A percentile compares a stretch with the other conserved stretches of the same genome.
Conservation (phyloP, 2,797 vertebrate species). For the Eulemur albifrons region DNA sequence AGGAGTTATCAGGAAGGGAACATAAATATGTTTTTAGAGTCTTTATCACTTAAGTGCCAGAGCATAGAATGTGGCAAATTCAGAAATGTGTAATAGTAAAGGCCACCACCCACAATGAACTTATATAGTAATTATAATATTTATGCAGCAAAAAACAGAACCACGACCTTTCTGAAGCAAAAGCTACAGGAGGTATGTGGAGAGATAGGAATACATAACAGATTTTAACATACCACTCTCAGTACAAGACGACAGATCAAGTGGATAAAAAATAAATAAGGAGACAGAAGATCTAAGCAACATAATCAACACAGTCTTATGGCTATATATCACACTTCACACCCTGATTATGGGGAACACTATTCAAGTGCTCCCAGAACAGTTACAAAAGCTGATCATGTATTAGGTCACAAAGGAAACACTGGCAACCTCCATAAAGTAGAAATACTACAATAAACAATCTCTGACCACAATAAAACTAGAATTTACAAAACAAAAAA, state of each 20-base stretch:
- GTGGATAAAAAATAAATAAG: not conserved
- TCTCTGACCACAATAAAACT: not conserved
- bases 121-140: not conserved
- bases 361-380: not conserved
- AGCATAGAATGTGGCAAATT: not conserved
- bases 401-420: not conserved
- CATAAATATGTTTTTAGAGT: not conserved
- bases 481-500: not conserved
- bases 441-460: not conserved
- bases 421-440: not conserved
- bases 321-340: not conserved
- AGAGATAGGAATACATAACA: not conserved
- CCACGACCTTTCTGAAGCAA: not conserved
- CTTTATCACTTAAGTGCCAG: constrained; percentile 8
- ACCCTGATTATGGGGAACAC: not conserved
- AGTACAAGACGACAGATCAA: not conserved
- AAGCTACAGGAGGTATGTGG: not conserved
- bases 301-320: not conserved
- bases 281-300: not conserved
- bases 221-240: not conserved
- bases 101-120: not conserved
- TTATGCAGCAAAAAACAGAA: not conserved
- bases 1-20: not conserved
- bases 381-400: not conserved
- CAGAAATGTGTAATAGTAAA: constrained; percentile 14